Evolutionary conservation across 2,797 vertebrate genomes (phyloP).

Genomic region (Clamator glandarius): DNA sequence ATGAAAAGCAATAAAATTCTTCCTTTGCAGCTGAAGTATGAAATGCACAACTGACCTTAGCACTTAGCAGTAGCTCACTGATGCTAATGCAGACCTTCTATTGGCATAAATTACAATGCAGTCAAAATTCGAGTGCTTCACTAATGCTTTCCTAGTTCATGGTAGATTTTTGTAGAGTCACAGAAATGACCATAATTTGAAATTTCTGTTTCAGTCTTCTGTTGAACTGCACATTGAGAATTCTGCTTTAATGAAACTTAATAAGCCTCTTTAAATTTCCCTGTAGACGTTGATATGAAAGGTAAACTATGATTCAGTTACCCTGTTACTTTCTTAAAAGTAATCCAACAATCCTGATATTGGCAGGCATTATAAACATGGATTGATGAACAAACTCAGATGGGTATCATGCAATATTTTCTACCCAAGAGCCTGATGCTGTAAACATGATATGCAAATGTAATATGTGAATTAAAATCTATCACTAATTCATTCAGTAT

Average conservation of each 20-base stretch:
- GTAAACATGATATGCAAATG: not conserved
- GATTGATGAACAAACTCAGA: not conserved
- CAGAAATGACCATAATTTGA: not conserved
- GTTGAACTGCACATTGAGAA: not conserved
- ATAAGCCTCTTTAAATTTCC: not conserved
- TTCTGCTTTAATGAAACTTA: not conserved
- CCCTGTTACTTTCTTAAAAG: not conserved
- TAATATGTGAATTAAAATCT: not conserved
- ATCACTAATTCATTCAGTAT: not conserved
- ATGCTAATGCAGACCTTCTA: conserved; percentile 65
- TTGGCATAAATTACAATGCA: conserved; percentile 57
- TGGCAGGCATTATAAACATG: not conserved
- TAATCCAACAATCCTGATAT: not conserved
- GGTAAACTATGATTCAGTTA: not conserved
- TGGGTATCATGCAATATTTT: not conserved
- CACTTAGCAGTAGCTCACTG: conserved; percentile 60
- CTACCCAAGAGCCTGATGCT: not conserved
- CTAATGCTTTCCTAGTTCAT: conserved; percentile 6
- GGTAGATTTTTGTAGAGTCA: conserved; percentile 38
- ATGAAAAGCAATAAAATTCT: conserved; percentile 74
- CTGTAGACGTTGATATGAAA: not conserved
- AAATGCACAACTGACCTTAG: conserved; percentile 76
- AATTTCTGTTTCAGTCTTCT: not conserved
- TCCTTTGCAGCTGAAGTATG: conserved; percentile 68
- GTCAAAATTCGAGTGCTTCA: conserved; percentile 7